These are phyloP conservation scores for Triops cancriformis DNA, from an alignment of 1,140 invertebrate species.

Conservation along the genomic window DNA sequence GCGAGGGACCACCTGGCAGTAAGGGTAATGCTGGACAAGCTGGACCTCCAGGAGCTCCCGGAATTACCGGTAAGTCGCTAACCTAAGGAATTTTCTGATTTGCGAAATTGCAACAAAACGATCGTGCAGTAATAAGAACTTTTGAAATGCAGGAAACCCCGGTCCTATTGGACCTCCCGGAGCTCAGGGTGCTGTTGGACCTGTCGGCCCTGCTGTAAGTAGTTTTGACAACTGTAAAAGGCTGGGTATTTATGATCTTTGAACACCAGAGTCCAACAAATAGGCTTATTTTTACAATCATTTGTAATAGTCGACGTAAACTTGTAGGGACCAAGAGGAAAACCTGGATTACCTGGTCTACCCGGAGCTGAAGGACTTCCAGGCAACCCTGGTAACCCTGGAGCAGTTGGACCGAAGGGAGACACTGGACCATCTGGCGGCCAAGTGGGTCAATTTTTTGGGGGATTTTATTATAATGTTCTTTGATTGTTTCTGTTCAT, in stretches of 20 bases:
- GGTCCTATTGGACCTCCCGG: slow-evolving; percentile 58
- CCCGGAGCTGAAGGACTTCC: slow-evolving; percentile 63
- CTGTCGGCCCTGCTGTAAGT: slow-evolving; percentile 56
- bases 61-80: slow-evolving; percentile 40
- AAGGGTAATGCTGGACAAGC: slow-evolving; percentile 62
- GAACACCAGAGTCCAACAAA: too few relatives aligned
- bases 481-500: too few relatives aligned
- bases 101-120: background rate
- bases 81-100: background rate
- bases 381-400: slow-evolving; percentile 60
- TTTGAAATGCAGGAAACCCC: slow-evolving; percentile 43
- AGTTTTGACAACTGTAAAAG: background rate
- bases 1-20: slow-evolving; percentile 57
- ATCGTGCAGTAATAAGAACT: background rate
- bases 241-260: too few relatives aligned
- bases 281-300: background rate
- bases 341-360: slow-evolving; percentile 60
- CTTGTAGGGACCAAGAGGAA: slow-evolving; percentile 57
- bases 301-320: background rate
- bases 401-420: slow-evolving; percentile 55
- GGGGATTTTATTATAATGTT: background rate
- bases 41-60: slow-evolving; percentile 58
- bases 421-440: slow-evolving; percentile 55
- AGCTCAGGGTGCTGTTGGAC: slow-evolving; percentile 55
- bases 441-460: slow-evolving; percentile 40